Conservation (phyloP, 1,140 invertebrate species). For the Cardiocondyla obscurior region DNA sequence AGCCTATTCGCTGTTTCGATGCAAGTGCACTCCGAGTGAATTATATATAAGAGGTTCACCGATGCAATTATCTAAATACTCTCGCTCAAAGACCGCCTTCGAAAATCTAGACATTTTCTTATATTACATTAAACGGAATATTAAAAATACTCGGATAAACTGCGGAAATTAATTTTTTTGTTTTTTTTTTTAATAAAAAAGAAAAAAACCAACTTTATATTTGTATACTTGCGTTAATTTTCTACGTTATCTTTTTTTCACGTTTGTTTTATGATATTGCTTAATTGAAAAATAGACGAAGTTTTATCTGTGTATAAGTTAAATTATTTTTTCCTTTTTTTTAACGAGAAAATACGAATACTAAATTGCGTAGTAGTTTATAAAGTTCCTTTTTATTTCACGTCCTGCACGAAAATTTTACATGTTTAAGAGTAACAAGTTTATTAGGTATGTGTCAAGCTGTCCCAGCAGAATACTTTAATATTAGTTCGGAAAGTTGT, state of each 20-base stretch:
- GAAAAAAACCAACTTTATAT: background rate
- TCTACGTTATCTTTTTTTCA: background rate
- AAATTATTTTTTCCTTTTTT: background rate
- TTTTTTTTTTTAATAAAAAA: too few relatives aligned
- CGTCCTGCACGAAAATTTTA: slow-evolving; percentile 17
- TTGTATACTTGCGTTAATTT: background rate
- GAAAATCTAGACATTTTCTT: background rate
- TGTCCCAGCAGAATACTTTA: slow-evolving; percentile 65
- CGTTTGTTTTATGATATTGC: background rate
- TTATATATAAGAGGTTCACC: background rate
- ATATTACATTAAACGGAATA: background rate
- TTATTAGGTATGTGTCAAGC: slow-evolving; percentile 43
- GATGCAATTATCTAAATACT: background rate
- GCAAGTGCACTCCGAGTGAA: background rate
- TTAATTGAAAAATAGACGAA: background rate
- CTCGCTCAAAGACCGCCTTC: background rate
- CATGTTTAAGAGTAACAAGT: slow-evolving; percentile 18
- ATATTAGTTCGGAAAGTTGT: slow-evolving; percentile 69
- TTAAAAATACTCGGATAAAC: background rate
- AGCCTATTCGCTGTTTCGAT: background rate
- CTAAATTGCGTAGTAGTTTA: background rate
- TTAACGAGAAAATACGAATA: background rate
- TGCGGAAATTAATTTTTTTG: background rate
- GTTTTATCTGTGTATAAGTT: background rate
- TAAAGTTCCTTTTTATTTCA: background rate